A percentile compares a stretch with the other conserved stretches of the same genome.
These are phyloP conservation scores for Rotaria macrura DNA, from an alignment of 2,888 invertebrate genomes.

Conservation along the genomic window DNA sequence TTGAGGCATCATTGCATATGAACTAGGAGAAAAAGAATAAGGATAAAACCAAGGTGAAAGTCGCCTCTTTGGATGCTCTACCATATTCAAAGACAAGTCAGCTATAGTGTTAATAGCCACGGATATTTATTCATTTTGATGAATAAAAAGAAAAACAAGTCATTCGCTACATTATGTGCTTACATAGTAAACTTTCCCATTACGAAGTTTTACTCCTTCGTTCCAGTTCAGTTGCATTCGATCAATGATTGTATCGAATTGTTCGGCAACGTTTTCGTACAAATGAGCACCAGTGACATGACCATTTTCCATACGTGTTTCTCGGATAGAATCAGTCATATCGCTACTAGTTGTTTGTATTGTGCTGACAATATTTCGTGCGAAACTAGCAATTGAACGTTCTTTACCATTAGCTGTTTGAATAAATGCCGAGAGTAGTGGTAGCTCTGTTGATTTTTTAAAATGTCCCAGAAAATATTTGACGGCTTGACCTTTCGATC, in stretches of 20 bases:
- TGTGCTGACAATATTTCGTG: neutral
- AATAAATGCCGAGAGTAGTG: neutral
- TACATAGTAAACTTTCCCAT: neutral
- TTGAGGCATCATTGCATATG: no score
- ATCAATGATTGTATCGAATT: neutral
- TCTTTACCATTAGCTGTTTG: neutral
- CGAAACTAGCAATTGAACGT: neutral
- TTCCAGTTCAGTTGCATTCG: conserved; percentile 2
- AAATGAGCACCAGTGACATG: neutral
- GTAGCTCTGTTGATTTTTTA: neutral
- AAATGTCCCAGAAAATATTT: neutral
- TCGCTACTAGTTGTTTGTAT: neutral
- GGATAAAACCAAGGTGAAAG: no score
- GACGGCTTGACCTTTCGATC: neutral
- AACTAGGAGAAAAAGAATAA: no score
- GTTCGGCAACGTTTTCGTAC: neutral
- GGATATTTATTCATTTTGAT: no score
- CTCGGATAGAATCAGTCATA: neutral
- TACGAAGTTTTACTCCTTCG: neutral
- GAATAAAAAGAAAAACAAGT: no score
- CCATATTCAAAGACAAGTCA: no score
- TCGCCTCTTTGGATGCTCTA: no score
- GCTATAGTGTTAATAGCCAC: no score
- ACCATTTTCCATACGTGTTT: neutral
- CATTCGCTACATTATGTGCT: neutral